Percentiles rank a stretch among this genome's conserved stretches.
These are phyloP conservation scores for Rugalucina vietnamica DNA, from an alignment of 2,888 invertebrate species.

Conservation along the genomic window DNA sequence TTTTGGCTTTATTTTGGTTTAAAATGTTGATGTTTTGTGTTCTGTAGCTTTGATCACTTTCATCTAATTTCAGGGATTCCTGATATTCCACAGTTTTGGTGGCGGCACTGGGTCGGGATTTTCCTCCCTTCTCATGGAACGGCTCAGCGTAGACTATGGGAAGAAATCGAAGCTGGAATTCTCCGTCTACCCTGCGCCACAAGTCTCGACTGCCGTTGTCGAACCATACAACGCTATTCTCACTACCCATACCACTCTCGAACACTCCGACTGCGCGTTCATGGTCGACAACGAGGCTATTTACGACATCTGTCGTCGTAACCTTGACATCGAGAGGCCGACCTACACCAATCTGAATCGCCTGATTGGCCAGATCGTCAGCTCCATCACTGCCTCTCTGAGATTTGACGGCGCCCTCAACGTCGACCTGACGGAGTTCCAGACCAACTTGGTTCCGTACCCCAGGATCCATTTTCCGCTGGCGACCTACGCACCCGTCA, in stretches of 20 bases:
- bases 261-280: conserved; percentile 98
- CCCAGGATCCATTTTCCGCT: conserved; percentile 92
- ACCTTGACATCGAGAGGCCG: conserved; percentile 93
- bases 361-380: conserved; percentile 94
- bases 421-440: conserved; percentile 86
- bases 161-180: conserved; percentile 85
- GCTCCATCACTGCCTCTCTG: conserved; percentile 84
- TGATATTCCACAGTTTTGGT: conserved; percentile 82
- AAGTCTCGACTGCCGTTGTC: conserved; percentile 88
- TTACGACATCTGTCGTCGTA: conserved; percentile 92
- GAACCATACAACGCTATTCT: conserved; percentile 98
- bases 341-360: conserved; percentile 96
- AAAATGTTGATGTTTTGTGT: background rate
- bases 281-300: conserved; percentile 98
- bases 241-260: conserved; percentile 95
- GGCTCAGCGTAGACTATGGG: conserved; percentile 79
- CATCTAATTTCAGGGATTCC: conserved; percentile 78
- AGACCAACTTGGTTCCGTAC: conserved; percentile 84
- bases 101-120: conserved; percentile 83
- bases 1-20: background rate
- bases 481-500: conserved; percentile 94
- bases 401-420: conserved; percentile 85
- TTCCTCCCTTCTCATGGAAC: conserved; percentile 82
- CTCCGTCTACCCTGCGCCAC: conserved; percentile 94
- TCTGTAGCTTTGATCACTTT: background rate